A percentile compares a stretch with the other conserved stretches of the same genome.
Evolutionary conservation across 2,888 invertebrate species (phyloP).

Genomic region (Nymphalis c-album): DNA sequence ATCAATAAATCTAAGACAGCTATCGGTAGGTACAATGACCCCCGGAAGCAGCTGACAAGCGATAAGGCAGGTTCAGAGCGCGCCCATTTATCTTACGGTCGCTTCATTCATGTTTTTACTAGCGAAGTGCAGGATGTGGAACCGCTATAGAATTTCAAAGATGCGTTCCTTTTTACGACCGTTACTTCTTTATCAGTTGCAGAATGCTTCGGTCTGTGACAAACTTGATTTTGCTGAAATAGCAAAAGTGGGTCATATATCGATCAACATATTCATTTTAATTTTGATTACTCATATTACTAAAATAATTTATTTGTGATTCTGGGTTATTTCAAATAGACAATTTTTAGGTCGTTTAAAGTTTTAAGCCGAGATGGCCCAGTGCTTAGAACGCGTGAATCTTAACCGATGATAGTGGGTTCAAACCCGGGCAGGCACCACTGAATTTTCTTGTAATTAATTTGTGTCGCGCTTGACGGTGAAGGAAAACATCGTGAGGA

Average conservation of each 20-base stretch:
- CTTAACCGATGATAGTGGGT: too few species aligned
- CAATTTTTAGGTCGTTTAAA: too few species aligned
- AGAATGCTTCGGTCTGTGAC: background rate
- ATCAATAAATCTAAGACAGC: conserved; percentile 36
- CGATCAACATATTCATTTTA: background rate
- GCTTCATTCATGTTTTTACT: conserved; percentile 50
- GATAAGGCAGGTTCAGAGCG: conserved; percentile 48
- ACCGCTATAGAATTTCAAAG: conserved; percentile 47
- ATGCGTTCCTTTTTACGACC: conserved; percentile 39
- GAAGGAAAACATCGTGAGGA: too few species aligned
- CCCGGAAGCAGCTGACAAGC: conserved; percentile 56
- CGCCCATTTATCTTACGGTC: conserved; percentile 50
- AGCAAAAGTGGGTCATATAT: background rate
- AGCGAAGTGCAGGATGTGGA: conserved; percentile 43
- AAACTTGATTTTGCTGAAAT: background rate
- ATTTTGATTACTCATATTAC: background rate
- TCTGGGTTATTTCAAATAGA: background rate
- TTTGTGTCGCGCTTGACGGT: too few species aligned
- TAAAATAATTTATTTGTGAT: background rate
- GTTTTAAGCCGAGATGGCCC: too few species aligned
- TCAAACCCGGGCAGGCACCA: too few species aligned
- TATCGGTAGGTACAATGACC: conserved; percentile 39
- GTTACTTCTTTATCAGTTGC: conserved; percentile 13
- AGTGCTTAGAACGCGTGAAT: too few species aligned
- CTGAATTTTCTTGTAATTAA: too few species aligned